Evolutionary conservation across 2,797 vertebrate genomes (phyloP).

Genomic region (Prunella strophiata): DNA sequence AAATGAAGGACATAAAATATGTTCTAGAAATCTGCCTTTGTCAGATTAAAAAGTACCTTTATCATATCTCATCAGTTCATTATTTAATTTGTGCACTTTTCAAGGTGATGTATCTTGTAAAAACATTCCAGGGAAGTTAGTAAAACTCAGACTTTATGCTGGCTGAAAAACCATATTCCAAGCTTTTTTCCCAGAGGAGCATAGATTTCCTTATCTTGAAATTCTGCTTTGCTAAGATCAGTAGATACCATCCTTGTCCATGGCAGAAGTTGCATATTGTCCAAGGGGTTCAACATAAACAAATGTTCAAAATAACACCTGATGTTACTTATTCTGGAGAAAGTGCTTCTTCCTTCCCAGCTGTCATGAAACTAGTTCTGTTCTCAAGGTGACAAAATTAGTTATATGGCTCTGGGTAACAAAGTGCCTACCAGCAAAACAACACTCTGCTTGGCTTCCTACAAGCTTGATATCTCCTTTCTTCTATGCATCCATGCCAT

Average conservation of each 20-base stretch:
- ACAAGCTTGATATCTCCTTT: slow-evolving; percentile 2
- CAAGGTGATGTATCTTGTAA: neutral
- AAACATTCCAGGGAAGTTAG: neutral
- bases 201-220: slow-evolving; percentile 13
- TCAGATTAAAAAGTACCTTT: neutral
- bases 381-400: slow-evolving; percentile 28
- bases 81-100: neutral
- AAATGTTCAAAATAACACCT: neutral
- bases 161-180: neutral
- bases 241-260: neutral
- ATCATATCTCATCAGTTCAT: neutral
- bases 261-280: neutral
- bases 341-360: neutral
- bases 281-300: slow-evolving; percentile 15
- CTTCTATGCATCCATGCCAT: neutral
- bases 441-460: neutral
- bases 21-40: neutral
- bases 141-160: neutral
- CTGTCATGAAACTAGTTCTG: neutral
- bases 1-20: neutral
- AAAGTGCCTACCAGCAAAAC: neutral
- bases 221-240: slow-evolving; percentile 22
- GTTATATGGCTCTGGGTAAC: neutral
- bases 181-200: neutral
- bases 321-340: neutral